phyloP scores from a whole-genome alignment of 1,140 invertebrate species.

The Chrysopa pallens region DNA sequence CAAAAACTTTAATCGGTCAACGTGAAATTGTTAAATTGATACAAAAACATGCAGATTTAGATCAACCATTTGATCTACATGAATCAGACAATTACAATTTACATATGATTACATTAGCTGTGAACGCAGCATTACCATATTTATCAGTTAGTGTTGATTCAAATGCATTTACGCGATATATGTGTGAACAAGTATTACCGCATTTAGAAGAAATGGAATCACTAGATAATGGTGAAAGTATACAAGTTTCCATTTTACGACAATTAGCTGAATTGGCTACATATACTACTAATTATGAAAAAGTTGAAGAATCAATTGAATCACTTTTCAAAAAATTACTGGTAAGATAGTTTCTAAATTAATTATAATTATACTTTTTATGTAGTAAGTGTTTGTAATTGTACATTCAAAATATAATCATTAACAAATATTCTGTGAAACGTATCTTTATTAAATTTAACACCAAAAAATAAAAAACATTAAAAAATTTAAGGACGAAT shows the following conservation, averaged over 20 bases:
- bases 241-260: conserved; percentile 69
- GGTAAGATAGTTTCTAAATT: conserved; percentile 32
- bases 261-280: conserved; percentile 70
- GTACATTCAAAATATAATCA: too few species aligned
- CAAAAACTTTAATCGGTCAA: conserved; percentile 63
- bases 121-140: conserved; percentile 3
- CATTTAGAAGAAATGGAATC: conserved; percentile 33
- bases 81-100: conserved; percentile 54
- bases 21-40: conserved; percentile 74
- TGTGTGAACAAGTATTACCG: conserved; percentile 71
- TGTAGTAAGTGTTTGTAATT: too few species aligned
- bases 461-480: too few species aligned
- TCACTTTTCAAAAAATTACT: conserved; percentile 59
- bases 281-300: conserved; percentile 55
- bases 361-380: conserved; percentile 5
- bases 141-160: conserved; percentile 39
- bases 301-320: conserved; percentile 53
- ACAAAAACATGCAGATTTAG: conserved; percentile 61
- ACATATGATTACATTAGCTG: conserved; percentile 1
- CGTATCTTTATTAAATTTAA: too few species aligned
- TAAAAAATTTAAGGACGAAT: too few species aligned
- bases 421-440: too few species aligned
- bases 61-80: conserved; percentile 53
- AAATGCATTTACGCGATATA: conserved; percentile 67
- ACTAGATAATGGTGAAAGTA: conserved; percentile 43